Base-by-base conservation (phyloP, 2,113 vertebrate genomes). In the Indicator maculatus region DNA sequence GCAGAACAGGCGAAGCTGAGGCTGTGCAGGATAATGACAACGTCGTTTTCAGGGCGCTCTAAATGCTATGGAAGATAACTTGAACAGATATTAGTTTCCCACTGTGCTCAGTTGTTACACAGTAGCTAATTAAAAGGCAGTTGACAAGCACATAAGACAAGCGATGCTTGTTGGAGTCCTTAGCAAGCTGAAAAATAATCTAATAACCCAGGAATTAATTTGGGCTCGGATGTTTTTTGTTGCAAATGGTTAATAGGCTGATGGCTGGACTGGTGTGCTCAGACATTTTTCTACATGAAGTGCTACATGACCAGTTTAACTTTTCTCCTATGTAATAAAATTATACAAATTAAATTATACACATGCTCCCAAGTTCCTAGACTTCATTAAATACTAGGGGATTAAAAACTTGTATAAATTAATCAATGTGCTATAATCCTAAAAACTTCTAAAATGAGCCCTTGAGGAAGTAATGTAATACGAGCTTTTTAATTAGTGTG, bases 321-420 rank as follows among this genome's bases (percentile, higher is more conserved):
- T 96, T 94, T 97, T 89, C 93, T 95, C 90, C 86, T 95, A 87
- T 75, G 86, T 97, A 97, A 97, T 97, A 95, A 97, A 97, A 97
- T 98, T 97, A 97, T 93, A 96, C 76, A 95, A 97, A 96, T 97
- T 95, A 96, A 97, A 97, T 98, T 97, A 97, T 96, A 92, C 93
- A 97, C 96, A 84, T 16, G 83, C 91, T 96, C 97, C 96, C 97
- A 95, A 96, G 96, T 96, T 98, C 93, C 97, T 97, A 95, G 96
- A 95, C 96, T 98, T 98, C 97, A 98, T 98, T 98, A 98, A 98
- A 95, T 97, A 96, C 97, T 93, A 87, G 97, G 97, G 97, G 97
- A 97, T 98, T 98, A 98, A 97, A 98, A 98, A 98, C 96, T 96
- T 98, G 96, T 97, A 97, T 97, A 98, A 98, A 98, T 98, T 98